Evolutionary conservation across 2,888 invertebrate genomes (phyloP).

Genomic region (Acleris sparsana): DNA sequence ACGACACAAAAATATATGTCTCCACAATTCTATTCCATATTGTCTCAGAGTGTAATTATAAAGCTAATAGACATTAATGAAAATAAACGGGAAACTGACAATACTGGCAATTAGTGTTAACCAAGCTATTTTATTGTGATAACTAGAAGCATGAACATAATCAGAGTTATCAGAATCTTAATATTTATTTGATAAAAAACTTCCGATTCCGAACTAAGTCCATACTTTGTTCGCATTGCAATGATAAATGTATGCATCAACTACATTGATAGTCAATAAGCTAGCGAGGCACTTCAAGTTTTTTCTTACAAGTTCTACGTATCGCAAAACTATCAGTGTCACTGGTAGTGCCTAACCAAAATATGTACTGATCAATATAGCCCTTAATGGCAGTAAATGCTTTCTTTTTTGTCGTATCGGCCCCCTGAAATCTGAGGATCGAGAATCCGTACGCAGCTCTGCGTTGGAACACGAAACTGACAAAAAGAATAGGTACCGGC

Average conservation of each 20-base stretch:
- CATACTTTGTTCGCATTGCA: conserved; percentile 31
- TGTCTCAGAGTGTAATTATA: conserved; percentile 6
- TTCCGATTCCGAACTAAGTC: conserved; percentile 15
- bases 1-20: conserved; percentile 36
- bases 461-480: conserved; percentile 34
- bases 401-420: conserved; percentile 8
- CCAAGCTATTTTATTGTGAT: conserved; percentile 34
- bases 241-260: conserved; percentile 6
- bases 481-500: neutral
- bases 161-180: conserved; percentile 11
- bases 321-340: no score
- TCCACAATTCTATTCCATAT: conserved; percentile 24
- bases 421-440: conserved; percentile 8
- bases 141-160: conserved; percentile 22
- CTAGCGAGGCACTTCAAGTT: no score
- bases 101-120: conserved; percentile 28
- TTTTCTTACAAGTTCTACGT: no score
- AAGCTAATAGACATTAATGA: conserved; percentile 12
- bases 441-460: conserved; percentile 22
- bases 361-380: neutral
- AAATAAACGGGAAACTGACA: conserved; percentile 21
- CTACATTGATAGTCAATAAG: conserved; percentile 2
- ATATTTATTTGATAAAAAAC: conserved; percentile 3
- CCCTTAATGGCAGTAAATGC: conserved; percentile 15
- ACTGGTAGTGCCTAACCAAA: no score